A percentile compares a stretch with the other conserved stretches of the same genome.
These are phyloP conservation scores for Pygoscelis adeliae DNA, from an alignment of 2,113 vertebrate species.

Conservation along the genomic window DNA sequence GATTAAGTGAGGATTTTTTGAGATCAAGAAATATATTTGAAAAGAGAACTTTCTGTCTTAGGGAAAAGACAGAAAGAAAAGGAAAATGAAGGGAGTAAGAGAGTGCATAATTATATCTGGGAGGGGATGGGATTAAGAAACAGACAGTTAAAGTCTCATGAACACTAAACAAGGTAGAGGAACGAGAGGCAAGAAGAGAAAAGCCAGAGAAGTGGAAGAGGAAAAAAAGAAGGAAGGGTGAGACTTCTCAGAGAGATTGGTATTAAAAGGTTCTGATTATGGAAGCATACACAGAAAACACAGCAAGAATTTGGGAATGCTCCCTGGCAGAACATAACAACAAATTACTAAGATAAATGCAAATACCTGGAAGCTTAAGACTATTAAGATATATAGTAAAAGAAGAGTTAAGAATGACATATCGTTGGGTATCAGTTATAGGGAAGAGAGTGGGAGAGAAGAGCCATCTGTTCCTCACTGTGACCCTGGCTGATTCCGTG, in stretches of 20 bases:
- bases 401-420: neutral
- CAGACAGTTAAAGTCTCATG: neutral
- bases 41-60: neutral
- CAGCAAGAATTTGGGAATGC: neutral
- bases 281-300: neutral
- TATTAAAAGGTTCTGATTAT: neutral
- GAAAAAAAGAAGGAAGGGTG: neutral
- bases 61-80: neutral
- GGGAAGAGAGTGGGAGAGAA: neutral
- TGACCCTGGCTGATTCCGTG: neutral
- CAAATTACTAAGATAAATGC: neutral
- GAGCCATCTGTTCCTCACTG: neutral
- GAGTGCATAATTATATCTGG: neutral
- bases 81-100: neutral
- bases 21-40: neutral
- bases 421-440: neutral
- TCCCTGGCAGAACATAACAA: neutral
- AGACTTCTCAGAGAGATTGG: neutral
- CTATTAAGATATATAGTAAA: neutral
- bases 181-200: neutral
- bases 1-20: neutral
- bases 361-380: neutral
- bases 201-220: neutral
- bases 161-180: neutral
- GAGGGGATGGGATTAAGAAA: neutral